Evolutionary conservation across 2,113 vertebrate genomes (phyloP), one percentile per base, ranked within the genome.

Genomic region (Meriones unguiculatus): DNA sequence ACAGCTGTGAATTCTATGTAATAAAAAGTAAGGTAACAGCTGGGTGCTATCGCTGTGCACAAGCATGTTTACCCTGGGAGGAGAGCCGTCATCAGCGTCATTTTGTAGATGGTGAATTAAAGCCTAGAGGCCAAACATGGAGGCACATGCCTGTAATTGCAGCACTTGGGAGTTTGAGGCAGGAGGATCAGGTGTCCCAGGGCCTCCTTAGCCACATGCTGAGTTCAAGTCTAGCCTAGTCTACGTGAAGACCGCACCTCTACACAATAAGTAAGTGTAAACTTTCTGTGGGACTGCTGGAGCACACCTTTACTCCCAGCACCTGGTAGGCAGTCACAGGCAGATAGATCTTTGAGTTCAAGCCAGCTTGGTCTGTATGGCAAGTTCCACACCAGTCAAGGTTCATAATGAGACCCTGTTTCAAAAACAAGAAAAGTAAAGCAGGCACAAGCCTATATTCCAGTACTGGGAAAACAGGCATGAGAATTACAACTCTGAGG

Each of bases 51-150:
- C 59, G 15, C 30, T 1, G 3, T n/a, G 7, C 24, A 9, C 30
- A 24, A 57, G 3, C 41, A 46, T 25, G 73, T 70, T 35, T 12
- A 32, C 3, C 25, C 24, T 54, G 28, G 54, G 38, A 67, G 38
- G 54, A 73, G 54, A 57, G 84, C 6, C 15, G 0, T 82, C 20
- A 18, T 54, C 65, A 59, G 65, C 11, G 52, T 52, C 15, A 62
- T 67, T 91, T 50, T 54, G 24, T 72, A 69, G 35, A 62, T 32
- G 38, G 72, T 52, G 22, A 89, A 77, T 90, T 72, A 73, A 95
- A 65, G 20, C 46, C 50, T 75, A 50, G 52, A 78, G 57, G 65
- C 89, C 84, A 65, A 22, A 54, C 81, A 64, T 50, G 67, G 64
- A 25, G 50, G 18, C 12, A 14, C 30, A 54, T 25, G 30, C 41